Conservation (phyloP, 2,797 vertebrate species). For the Borostomias antarcticus region DNA sequence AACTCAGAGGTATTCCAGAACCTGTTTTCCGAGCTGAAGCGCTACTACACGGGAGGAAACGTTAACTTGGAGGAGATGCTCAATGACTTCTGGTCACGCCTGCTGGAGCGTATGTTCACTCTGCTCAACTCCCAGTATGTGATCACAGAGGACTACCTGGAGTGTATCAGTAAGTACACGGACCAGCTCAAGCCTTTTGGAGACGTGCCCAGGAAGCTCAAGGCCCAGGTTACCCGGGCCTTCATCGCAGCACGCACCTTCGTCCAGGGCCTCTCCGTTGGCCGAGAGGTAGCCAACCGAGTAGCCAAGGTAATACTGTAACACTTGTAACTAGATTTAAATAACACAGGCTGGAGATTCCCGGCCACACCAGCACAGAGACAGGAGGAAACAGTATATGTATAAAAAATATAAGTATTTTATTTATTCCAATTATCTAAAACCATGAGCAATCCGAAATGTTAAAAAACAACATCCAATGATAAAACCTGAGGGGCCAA, state of each 20-base stretch:
- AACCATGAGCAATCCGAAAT: no score
- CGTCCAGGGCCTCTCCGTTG: constrained; percentile 95
- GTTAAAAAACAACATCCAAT: no score
- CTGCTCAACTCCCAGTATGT: constrained; percentile 95
- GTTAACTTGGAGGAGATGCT: constrained; percentile 97
- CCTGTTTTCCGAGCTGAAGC: constrained; percentile 92
- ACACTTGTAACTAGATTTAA: background rate
- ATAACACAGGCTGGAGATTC: no score
- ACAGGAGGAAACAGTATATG: no score
- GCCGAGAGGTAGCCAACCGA: constrained; percentile 93
- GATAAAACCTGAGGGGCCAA: no score
- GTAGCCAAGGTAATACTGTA: constrained; percentile 89
- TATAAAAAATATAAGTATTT: no score
- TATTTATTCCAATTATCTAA: no score
- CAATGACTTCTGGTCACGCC: constrained; percentile 95
- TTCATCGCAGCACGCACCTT: constrained; percentile 96
- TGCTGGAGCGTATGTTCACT: constrained; percentile 98
- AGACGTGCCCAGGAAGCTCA: constrained; percentile 94
- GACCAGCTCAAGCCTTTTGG: constrained; percentile 97
- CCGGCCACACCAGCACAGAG: no score
- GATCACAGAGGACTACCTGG: constrained; percentile 96
- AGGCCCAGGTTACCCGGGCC: constrained; percentile 92
- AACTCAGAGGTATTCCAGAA: constrained; percentile 96
- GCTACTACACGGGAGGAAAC: constrained; percentile 94
- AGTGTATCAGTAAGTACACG: constrained; percentile 96